phyloP scores from a whole-genome alignment of 2,797 vertebrate genomes.

The Siniperca undulata region DNA sequence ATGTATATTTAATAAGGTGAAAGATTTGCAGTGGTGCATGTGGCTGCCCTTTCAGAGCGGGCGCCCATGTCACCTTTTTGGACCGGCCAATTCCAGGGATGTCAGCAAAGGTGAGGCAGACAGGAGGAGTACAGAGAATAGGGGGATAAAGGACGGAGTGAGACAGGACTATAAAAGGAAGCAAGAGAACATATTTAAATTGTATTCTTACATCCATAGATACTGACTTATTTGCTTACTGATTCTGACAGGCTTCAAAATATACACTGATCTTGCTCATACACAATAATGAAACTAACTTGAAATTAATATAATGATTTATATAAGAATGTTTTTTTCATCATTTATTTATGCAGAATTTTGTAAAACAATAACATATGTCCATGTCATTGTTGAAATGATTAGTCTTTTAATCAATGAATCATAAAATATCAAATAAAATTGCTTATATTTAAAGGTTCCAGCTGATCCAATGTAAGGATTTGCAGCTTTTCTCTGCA shows the following conservation, averaged over 20 bases:
- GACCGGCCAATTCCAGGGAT: slow-evolving; percentile 59
- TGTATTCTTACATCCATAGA: not conserved
- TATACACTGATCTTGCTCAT: not conserved
- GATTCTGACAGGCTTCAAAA: slow-evolving; percentile 1
- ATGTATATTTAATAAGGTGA: slow-evolving; percentile 87
- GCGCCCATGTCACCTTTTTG: slow-evolving; percentile 72
- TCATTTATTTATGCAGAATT: not conserved
- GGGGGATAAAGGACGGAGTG: not conserved
- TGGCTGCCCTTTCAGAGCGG: slow-evolving; percentile 76
- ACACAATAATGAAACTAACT: not conserved
- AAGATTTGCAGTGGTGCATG: slow-evolving; percentile 76
- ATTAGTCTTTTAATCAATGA: not conserved
- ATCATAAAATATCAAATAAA: not conserved
- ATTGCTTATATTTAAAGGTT: not conserved
- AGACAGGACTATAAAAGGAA: not conserved
- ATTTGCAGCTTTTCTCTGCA: not conserved
- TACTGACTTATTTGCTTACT: not conserved
- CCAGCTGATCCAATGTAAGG: not conserved
- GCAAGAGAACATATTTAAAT: slow-evolving; percentile 28
- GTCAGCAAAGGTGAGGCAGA: slow-evolving; percentile 53
- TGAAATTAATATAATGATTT: not conserved
- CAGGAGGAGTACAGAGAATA: not conserved
- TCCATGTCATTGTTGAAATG: not conserved
- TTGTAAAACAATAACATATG: not conserved
- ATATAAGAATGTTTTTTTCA: not conserved